Conservation (phyloP, 2,888 invertebrate species). For the Crossocerus cetratus region DNA sequence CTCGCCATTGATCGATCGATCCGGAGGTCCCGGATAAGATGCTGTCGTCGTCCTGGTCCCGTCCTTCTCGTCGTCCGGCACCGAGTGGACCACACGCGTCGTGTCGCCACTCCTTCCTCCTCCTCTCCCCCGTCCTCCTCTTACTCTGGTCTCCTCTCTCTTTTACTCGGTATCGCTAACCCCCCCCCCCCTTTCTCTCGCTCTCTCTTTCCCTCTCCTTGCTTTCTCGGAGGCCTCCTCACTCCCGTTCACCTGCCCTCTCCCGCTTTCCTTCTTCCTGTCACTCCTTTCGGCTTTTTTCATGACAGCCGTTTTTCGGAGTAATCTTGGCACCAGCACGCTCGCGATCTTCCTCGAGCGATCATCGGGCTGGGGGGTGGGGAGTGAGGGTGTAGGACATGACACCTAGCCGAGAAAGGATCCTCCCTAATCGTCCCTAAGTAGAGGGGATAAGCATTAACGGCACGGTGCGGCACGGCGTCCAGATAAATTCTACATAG, state of each 20-base stretch:
- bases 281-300: conserved; percentile 18
- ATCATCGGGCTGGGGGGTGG: no score
- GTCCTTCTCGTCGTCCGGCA: conserved; percentile 64
- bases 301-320: conserved; percentile 20
- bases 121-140: conserved; percentile 38
- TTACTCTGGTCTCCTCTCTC: conserved; percentile 35
- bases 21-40: conserved; percentile 64
- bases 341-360: no score
- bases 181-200: conserved; percentile 8
- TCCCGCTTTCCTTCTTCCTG: conserved; percentile 27
- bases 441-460: no score
- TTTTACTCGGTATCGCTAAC: not conserved
- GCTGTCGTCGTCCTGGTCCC: conserved; percentile 64
- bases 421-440: no score
- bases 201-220: conserved; percentile 9
- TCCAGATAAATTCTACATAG: no score
- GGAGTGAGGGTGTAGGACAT: no score
- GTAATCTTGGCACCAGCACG: no score
- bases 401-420: no score
- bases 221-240: not conserved
- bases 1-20: conserved; percentile 70
- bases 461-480: no score
- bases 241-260: conserved; percentile 13
- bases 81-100: conserved; percentile 69
- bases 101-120: conserved; percentile 61